Conservation (phyloP, 2,888 invertebrate genomes). For the Phengaris arion region DNA sequence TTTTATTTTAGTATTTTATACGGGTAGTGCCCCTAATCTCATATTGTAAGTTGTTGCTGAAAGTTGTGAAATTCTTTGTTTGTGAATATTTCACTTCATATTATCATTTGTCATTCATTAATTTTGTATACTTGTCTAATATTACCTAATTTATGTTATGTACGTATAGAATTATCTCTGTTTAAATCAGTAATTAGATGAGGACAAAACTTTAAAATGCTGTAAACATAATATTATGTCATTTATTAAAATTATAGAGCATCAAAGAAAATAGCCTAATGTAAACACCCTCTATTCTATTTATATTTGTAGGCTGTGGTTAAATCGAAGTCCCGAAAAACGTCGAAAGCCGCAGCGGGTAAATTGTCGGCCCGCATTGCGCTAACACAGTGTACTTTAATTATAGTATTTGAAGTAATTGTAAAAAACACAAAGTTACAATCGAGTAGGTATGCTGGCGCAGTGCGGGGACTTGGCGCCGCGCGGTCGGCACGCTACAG, state of each 20-base stretch:
- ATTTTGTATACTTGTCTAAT: neutral
- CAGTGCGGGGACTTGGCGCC: constrained; percentile 73
- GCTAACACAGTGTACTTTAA: constrained; percentile 22
- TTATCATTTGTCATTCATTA: neutral
- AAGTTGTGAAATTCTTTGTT: neutral
- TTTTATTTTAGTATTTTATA: constrained; percentile 8
- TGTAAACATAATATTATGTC: neutral
- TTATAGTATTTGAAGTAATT: constrained; percentile 27
- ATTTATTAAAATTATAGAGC: neutral
- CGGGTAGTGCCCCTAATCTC: neutral
- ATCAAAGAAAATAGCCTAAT: neutral
- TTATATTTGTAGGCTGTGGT: constrained; percentile 15
- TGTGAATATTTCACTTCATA: neutral
- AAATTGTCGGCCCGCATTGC: constrained; percentile 26
- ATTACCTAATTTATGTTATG: too few species aligned
- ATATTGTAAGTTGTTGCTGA: neutral
- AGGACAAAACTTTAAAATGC: neutral
- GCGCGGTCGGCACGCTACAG: constrained; percentile 63
- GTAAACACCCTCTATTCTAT: neutral
- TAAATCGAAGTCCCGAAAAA: constrained; percentile 17
- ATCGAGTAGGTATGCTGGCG: constrained; percentile 44
- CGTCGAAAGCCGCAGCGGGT: constrained; percentile 19
- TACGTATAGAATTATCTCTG: too few species aligned
- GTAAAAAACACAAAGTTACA: constrained; percentile 27
- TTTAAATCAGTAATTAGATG: too few species aligned